Percentiles rank a stretch among this genome's conserved stretches.
Evolutionary conservation across 2,797 vertebrate genomes (phyloP).

Genomic region (Lepilemur septentrionalis): DNA sequence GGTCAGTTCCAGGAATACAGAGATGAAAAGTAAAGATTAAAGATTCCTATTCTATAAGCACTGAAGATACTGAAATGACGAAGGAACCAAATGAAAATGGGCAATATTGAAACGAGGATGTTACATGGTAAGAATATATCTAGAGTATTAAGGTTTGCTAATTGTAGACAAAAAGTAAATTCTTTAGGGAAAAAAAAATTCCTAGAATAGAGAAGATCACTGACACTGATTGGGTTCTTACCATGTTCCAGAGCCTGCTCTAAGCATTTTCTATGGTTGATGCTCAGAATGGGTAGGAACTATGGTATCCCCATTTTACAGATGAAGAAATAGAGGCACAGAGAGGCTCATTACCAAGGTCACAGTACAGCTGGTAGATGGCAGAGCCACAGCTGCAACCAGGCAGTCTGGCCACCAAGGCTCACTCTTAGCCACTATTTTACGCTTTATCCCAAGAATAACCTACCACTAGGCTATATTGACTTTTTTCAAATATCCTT

Average conservation of each 20-base stretch:
- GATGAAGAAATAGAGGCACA: not conserved
- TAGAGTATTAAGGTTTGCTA: not conserved
- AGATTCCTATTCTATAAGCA: not conserved
- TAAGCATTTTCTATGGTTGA: not conserved
- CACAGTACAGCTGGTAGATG: not conserved
- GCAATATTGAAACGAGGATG: not conserved
- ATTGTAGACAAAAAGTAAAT: not conserved
- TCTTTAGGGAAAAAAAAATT: not conserved
- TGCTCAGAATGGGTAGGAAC: not conserved
- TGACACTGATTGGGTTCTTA: not conserved
- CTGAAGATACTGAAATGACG: not conserved
- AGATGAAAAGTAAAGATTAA: not conserved
- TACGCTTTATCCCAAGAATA: not conserved
- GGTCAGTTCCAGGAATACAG: not conserved
- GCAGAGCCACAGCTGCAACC: not conserved
- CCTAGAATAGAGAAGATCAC: not conserved
- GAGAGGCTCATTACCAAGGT: not conserved
- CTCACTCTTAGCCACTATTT: not conserved
- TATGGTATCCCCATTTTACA: not conserved
- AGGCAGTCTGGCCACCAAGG: not conserved
- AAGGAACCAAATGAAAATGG: not conserved
- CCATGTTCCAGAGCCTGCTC: not conserved
- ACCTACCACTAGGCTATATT: rapidly evolving
- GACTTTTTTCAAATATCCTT: not conserved
- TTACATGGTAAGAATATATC: not conserved